Base-by-base conservation (phyloP, 2,888 invertebrate genomes). In the Drosophila mayaguana region DNA sequence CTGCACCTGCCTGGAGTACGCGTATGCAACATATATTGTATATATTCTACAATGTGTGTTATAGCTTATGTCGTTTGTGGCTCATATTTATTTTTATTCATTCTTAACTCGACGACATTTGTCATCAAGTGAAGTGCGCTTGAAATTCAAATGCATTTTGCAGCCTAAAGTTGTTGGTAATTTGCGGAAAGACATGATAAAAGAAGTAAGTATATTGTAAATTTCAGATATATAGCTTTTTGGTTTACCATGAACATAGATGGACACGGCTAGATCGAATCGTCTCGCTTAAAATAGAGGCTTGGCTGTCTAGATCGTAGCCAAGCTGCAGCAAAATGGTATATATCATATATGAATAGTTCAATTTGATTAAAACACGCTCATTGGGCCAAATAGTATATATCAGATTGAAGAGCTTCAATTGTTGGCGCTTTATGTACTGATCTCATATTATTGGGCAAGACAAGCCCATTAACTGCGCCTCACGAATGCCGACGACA, bases 321-420 rank as follows among this genome's bases (percentile, higher is more conserved):
- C 5, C 34, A 34, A 11, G 34, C 34, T 34, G 3, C 34, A 38
- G 2, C n/a, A n/a, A n/a, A n/a, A 38, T 3, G 16, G 72, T 80
- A 72, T 69, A 83, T 88, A 81, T 80, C 78, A 2, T 28, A 28
- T 28, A 28, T 80, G 80, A 72, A 76, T 75, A 78, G 68, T 77
- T 85, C 83, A 90, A 90, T 90, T 91, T 83, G 91, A 90, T 89
- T 91, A 88, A 78, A 81, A 77, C 77, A 78, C 81, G 90, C 79
- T 72, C 74, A 73, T 70, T 85, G 85, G 69, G 69, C 40, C 72
- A 4, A 43, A 5, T 42, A 18, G 72, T 71, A 69, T 64, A 59
- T 51, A 57, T 50, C 20, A 54, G 54, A 54, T 67, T 14, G 51
- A 36, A 9, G 60, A 68, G 48, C 56, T 59, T 36, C 72, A 51